These are phyloP conservation scores for Amazona guildingii DNA, from an alignment of 2,113 vertebrate species.

Conservation along the genomic window DNA sequence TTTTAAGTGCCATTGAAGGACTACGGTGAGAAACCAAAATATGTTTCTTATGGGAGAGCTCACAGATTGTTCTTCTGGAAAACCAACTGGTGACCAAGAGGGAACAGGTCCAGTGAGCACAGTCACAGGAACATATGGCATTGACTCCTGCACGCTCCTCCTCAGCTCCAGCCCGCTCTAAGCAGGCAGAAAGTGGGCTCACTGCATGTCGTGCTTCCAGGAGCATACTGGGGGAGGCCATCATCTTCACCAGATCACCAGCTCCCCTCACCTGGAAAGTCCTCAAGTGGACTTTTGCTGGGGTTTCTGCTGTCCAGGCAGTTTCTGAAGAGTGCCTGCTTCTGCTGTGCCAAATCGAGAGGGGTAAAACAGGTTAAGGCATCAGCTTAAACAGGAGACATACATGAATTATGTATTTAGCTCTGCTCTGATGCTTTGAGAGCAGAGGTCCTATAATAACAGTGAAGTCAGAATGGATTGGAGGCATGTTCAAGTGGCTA, in stretches of 20 bases:
- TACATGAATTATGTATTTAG: neutral
- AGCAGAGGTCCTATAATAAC: neutral
- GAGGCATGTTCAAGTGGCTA: neutral
- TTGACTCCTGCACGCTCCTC: rapidly evolving
- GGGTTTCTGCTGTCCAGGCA: neutral
- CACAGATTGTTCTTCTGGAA: slow-evolving; percentile 7
- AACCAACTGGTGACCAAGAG: rapidly evolving
- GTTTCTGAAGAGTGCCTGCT: neutral
- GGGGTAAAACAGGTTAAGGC: neutral
- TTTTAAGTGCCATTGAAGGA: neutral
- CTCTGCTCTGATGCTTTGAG: neutral
- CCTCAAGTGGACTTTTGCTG: neutral
- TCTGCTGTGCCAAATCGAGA: neutral
- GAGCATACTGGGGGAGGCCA: neutral
- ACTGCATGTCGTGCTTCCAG: neutral
- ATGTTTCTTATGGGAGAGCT: slow-evolving; percentile 44
- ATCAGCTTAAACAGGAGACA: neutral
- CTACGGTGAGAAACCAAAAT: slow-evolving; percentile 38
- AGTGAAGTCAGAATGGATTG: neutral
- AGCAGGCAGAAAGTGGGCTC: neutral
- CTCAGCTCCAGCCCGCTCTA: neutral
- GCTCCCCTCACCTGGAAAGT: neutral
- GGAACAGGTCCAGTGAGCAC: neutral
- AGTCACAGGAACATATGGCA: neutral
- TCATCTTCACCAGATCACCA: neutral